Conservation (phyloP, 1,140 invertebrate species). For the Samia ricini region DNA sequence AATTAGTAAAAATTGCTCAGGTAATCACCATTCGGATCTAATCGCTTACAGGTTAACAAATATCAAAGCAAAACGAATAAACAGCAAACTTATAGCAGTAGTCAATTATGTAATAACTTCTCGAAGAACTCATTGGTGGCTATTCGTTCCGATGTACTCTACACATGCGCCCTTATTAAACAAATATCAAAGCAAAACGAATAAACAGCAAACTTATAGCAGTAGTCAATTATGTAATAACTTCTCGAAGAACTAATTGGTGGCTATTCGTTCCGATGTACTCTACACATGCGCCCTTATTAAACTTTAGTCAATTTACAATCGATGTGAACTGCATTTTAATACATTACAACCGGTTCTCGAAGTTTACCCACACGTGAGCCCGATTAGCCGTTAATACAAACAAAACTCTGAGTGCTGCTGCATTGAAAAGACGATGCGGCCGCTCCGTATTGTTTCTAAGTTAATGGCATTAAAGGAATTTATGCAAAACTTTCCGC, state of each 20-base stretch:
- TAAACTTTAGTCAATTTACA: conserved; percentile 14
- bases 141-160: conserved; percentile 3
- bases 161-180: conserved; percentile 26
- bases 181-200: neutral
- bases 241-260: neutral
- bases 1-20: no score
- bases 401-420: neutral
- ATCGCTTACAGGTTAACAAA: no score
- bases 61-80: neutral
- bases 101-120: neutral
- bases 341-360: neutral
- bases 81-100: neutral
- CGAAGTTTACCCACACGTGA: neutral
- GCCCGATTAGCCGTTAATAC: neutral
- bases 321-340: neutral
- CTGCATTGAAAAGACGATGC: neutral
- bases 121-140: neutral
- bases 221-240: neutral
- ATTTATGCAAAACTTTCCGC: neutral
- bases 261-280: neutral
- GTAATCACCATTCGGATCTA: no score
- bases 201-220: neutral
- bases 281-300: conserved; percentile 23
- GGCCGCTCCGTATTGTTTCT: neutral
- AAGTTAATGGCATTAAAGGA: neutral